Conservation (phyloP, 2,888 invertebrate species). For the Scotopteryx bipunctaria region DNA sequence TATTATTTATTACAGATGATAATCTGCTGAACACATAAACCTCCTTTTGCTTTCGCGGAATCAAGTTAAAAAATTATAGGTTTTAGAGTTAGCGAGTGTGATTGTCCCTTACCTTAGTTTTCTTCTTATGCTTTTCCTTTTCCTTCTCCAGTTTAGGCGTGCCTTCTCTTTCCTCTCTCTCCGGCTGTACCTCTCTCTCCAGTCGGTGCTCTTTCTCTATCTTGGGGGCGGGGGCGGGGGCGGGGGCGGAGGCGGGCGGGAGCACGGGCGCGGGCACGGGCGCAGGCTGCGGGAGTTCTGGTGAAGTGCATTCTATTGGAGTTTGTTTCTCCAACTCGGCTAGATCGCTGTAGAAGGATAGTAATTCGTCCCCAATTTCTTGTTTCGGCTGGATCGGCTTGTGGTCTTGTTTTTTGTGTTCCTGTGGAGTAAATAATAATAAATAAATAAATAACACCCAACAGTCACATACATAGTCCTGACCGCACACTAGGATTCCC, state of each 20-base stretch:
- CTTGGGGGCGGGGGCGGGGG: conserved; percentile 41
- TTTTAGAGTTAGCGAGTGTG: too few species aligned
- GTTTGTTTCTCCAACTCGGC: conserved; percentile 71
- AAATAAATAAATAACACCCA: neutral
- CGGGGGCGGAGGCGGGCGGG: conserved; percentile 35
- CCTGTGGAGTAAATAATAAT: conserved; percentile 35
- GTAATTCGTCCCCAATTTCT: conserved; percentile 75
- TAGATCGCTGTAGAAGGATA: conserved; percentile 82
- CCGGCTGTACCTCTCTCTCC: conserved; percentile 11
- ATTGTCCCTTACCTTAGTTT: conserved; percentile 26
- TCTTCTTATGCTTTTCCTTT: conserved; percentile 31
- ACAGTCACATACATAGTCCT: too few species aligned
- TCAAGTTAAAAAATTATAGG: too few species aligned
- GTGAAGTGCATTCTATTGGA: too few species aligned
- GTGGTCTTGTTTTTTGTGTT: conserved; percentile 30
- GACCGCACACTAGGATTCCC: too few species aligned
- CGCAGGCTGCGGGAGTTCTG: too few species aligned
- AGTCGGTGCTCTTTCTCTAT: neutral
- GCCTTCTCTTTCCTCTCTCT: conserved; percentile 28
- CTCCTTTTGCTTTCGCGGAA: too few species aligned
- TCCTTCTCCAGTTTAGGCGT: conserved; percentile 31
- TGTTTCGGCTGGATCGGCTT: conserved; percentile 53
- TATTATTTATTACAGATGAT: neutral
- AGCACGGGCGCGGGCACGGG: conserved; percentile 44
- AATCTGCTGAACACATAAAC: too few species aligned